Percentiles rank a stretch among this genome's conserved stretches.
Evolutionary conservation across 2,113 vertebrate genomes (phyloP).

Genomic region (Loxodonta africana): DNA sequence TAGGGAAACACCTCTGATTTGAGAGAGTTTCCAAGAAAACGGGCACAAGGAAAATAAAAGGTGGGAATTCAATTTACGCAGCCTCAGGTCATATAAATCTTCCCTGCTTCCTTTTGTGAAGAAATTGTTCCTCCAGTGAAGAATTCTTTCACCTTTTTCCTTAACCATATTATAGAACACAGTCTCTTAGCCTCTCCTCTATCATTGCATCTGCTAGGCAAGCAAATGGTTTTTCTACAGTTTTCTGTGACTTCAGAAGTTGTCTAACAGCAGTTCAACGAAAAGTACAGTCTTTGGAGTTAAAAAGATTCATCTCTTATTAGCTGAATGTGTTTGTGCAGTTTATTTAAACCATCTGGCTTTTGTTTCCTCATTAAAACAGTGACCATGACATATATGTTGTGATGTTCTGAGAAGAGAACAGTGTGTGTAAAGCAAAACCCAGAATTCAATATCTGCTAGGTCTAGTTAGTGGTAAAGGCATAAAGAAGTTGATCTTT

Average conservation of each 20-base stretch:
- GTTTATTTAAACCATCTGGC: background rate
- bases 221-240: background rate
- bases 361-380: constrained; percentile 15
- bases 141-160: background rate
- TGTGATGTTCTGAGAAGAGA: background rate
- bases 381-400: background rate
- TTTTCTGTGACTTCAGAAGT: background rate
- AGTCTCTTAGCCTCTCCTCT: background rate
- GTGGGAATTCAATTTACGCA: background rate
- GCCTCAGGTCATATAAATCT: background rate
- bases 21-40: background rate
- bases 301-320: background rate
- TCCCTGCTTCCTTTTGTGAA: background rate
- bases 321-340: background rate
- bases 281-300: background rate
- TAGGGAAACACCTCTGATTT: background rate
- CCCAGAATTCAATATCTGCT: background rate
- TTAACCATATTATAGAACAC: background rate
- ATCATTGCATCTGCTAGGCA: background rate
- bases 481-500: background rate
- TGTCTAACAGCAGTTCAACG: background rate
- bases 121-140: background rate
- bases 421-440: background rate
- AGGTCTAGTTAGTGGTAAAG: background rate
- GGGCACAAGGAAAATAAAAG: background rate